Conservation (phyloP, 2,888 invertebrate genomes). For the Nysson spinosus region DNA sequence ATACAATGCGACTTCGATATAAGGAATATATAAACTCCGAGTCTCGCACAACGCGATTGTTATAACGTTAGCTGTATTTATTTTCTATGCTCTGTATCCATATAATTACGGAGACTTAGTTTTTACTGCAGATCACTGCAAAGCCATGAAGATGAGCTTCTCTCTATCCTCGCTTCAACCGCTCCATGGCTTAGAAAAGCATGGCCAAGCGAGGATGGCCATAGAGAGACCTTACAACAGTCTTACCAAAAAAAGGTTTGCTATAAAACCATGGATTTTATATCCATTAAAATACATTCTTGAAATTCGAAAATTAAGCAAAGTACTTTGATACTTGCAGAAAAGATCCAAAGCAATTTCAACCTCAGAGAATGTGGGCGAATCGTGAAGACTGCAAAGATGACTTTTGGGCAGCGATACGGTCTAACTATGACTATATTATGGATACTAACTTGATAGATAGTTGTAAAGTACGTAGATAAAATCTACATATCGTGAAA, state of each 20-base stretch:
- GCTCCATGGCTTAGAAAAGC: constrained; percentile 78
- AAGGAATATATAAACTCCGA: too few relatives aligned
- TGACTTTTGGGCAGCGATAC: constrained; percentile 94
- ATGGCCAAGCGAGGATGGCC: constrained; percentile 76
- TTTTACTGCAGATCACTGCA: constrained; percentile 38
- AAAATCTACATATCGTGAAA: too few relatives aligned
- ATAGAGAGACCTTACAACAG: constrained; percentile 89
- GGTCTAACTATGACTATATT: constrained; percentile 95
- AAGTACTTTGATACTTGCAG: constrained; percentile 73
- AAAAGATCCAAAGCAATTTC: constrained; percentile 84
- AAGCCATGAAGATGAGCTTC: constrained; percentile 86
- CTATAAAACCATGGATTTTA: not conserved
- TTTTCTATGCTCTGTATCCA: too few relatives aligned
- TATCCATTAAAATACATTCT: not conserved
- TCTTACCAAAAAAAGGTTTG: constrained; percentile 86
- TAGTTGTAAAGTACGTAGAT: constrained; percentile 85
- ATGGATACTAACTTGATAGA: constrained; percentile 97
- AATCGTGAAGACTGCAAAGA: constrained; percentile 88
- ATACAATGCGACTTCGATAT: too few relatives aligned
- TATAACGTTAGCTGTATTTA: too few relatives aligned
- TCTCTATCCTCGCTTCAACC: constrained; percentile 90
- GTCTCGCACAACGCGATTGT: too few relatives aligned
- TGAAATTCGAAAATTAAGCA: not conserved
- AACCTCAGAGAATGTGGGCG: constrained; percentile 88
- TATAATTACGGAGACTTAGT: not conserved